A percentile compares a stretch with the other conserved stretches of the same genome.
These are phyloP conservation scores for Netelia fuscicornis DNA, from an alignment of 2,888 invertebrate species.

Conservation along the genomic window DNA sequence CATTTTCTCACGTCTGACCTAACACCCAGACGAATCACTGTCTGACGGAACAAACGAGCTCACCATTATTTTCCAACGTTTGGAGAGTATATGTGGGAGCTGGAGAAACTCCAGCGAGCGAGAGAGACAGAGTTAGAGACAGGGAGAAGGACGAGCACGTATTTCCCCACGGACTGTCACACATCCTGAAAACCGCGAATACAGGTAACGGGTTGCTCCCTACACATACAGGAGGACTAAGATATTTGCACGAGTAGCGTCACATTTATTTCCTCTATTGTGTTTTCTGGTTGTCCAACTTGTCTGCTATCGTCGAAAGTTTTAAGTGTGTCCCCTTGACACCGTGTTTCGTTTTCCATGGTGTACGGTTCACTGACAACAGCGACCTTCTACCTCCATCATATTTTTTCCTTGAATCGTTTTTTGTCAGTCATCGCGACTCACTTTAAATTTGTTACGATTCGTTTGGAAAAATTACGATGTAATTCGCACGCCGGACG, in stretches of 20 bases:
- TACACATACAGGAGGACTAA: not conserved
- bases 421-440: too few relatives aligned
- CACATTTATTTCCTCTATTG: constrained; percentile 44
- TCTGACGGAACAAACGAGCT: constrained; percentile 79
- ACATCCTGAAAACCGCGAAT: constrained; percentile 35
- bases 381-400: not conserved
- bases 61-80: constrained; percentile 77
- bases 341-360: constrained; percentile 1
- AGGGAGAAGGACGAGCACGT: constrained; percentile 22
- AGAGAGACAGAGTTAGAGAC: too few relatives aligned
- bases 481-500: too few relatives aligned
- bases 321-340: constrained; percentile 20
- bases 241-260: constrained; percentile 1
- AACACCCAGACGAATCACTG: constrained; percentile 78
- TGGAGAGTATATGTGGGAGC: constrained; percentile 70
- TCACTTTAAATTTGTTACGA: too few relatives aligned
- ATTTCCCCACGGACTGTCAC: constrained; percentile 56
- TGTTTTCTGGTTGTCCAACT: constrained; percentile 44
- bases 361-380: too few relatives aligned
- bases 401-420: not conserved
- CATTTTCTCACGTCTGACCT: constrained; percentile 76
- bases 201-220: constrained; percentile 4
- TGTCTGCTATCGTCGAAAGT: constrained; percentile 40
- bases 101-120: constrained; percentile 38
- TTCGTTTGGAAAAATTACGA: too few relatives aligned